Base-by-base conservation (phyloP, 2,888 invertebrate genomes). In the Malacosoma neustria region DNA sequence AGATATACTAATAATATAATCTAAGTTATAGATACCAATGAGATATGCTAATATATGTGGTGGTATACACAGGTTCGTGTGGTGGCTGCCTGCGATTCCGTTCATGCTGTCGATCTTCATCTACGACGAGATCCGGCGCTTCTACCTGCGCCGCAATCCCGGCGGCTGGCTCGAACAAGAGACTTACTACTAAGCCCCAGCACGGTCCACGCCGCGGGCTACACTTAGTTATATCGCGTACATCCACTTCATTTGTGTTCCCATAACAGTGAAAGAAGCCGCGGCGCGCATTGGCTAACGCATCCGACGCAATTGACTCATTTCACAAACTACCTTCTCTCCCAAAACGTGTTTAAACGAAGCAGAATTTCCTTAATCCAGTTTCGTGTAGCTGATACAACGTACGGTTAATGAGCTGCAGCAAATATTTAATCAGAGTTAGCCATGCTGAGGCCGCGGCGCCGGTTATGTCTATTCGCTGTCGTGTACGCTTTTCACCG, bases 121-220 rank as follows among this genome's bases (percentile, higher is more conserved):
- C 82, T 99, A 98, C 89, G 99, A 99, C 87, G 99, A 99, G 89
- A 92, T 93, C 76, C 93, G 99, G 87, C 94, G 98, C 87, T 97
- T 95, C 90, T 96, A 98, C 87, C 90, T 98, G 76, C 93, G 98
- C 87, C 94, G 97, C 88, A 95, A 96, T 87, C 98, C 98, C 52
- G 98, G 98, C 72, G 98, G 98, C 73, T 99, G 97, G 97, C 92
- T 99, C 75, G 98, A 99, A 88, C 93, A 95, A 88, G 98, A 99
- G 90, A 99, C 98, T 82, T 99, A 98, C 89, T 98, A 98, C 89
- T 96, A 95, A 89, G 73, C 62, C 60, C 63, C 63, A 56, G 61
- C 70, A 60, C 65, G 62, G 72, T 69, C 72, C 75, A 67, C 72
- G 57, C 65, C 70, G 61, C 65, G 65, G 59, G 67, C 70, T 61